Conservation (phyloP, 2,797 vertebrate species). For the Sylvilagus floridanus region DNA sequence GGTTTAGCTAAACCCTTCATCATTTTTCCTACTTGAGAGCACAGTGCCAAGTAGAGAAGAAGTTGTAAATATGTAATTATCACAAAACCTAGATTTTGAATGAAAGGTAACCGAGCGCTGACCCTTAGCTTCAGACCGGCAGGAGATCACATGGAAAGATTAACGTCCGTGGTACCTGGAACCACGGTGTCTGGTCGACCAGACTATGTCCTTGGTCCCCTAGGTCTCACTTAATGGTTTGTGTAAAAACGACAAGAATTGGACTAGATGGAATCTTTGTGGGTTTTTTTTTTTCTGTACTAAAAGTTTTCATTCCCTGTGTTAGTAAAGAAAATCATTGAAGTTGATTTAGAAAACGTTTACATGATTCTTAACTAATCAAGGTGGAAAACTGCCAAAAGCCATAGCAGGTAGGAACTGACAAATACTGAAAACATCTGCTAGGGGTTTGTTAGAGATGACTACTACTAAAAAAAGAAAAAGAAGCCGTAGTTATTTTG, state of each 20-base stretch:
- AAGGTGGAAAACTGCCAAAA: slow-evolving; percentile 28
- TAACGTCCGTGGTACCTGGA: neutral
- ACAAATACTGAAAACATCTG: neutral
- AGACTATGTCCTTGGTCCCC: too few species aligned
- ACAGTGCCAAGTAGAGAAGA: slow-evolving; percentile 22
- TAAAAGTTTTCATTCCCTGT: neutral
- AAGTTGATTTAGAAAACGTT: slow-evolving; percentile 2
- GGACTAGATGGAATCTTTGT: neutral
- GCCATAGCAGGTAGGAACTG: neutral
- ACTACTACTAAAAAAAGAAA: neutral
- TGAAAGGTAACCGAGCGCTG: slow-evolving; percentile 25
- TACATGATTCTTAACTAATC: slow-evolving; percentile 12
- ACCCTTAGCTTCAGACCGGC: slow-evolving; percentile 24
- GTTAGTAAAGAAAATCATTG: neutral
- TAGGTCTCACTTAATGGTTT: neutral
- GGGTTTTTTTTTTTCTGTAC: neutral
- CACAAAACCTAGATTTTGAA: slow-evolving; percentile 58
- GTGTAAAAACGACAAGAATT: neutral
- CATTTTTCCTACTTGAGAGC: slow-evolving; percentile 29
- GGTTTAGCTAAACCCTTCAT: slow-evolving; percentile 33
- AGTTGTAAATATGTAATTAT: slow-evolving; percentile 63
- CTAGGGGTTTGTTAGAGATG: neutral
- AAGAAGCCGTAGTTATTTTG: slow-evolving; percentile 44
- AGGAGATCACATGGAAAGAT: neutral
- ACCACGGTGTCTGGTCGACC: neutral